Evolutionary conservation across 2,888 invertebrate genomes (phyloP).

Genomic region (Zaprionus lineosus): DNA sequence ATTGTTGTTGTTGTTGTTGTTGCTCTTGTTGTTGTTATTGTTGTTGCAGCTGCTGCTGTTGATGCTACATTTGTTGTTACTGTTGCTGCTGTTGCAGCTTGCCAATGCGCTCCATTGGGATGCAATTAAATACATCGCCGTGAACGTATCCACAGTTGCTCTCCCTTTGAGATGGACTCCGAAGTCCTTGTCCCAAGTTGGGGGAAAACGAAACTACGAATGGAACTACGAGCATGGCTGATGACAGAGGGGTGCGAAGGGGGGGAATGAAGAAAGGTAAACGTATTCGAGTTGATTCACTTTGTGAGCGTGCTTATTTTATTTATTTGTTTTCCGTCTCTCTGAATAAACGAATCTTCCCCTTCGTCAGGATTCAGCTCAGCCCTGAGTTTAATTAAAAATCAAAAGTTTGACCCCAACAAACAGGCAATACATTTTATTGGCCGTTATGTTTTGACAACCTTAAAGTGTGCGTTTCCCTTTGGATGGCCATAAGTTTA

Average conservation of each 20-base stretch:
- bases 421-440: too few relatives aligned
- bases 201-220: background rate
- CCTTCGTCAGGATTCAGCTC: too few relatives aligned
- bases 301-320: slow-evolving; percentile 52
- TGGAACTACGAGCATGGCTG: too few relatives aligned
- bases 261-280: background rate
- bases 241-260: too few relatives aligned
- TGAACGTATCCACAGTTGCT: slow-evolving; percentile 35
- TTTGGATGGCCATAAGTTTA: too few relatives aligned
- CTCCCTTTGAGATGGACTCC: slow-evolving; percentile 32
- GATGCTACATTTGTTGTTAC: background rate
- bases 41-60: slow-evolving; percentile 6
- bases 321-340: slow-evolving; percentile 33
- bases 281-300: slow-evolving; percentile 52
- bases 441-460: slow-evolving; percentile 3
- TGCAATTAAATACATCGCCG: slow-evolving; percentile 66
- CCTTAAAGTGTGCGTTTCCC: too few relatives aligned
- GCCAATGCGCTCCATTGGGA: slow-evolving; percentile 58
- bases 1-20: background rate
- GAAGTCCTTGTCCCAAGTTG: too few relatives aligned
- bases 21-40: slow-evolving; percentile 20
- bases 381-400: slow-evolving; percentile 48
- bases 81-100: slow-evolving; percentile 19
- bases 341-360: slow-evolving; percentile 28
- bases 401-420: slow-evolving; percentile 27